Evolutionary conservation across 2,888 invertebrate species (phyloP).

Genomic region (Anorthoa munda): DNA sequence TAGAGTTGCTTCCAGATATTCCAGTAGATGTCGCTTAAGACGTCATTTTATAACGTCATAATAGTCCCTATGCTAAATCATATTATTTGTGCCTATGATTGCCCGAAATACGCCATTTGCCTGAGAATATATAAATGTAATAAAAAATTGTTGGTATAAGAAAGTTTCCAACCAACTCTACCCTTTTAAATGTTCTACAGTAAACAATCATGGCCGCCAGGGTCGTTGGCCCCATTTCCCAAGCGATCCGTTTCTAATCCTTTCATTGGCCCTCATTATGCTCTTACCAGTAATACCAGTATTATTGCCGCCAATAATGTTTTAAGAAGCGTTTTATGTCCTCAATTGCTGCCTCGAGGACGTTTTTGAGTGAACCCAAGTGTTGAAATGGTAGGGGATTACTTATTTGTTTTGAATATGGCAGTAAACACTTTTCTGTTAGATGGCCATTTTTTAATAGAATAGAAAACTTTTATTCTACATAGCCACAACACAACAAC

Average conservation of each 20-base stretch:
- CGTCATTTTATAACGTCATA: too few relatives aligned
- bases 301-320: slow-evolving; percentile 46
- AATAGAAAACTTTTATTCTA: not conserved
- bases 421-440: not conserved
- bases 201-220: slow-evolving; percentile 36
- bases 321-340: slow-evolving; percentile 40
- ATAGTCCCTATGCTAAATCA: too few relatives aligned
- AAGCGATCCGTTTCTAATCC: slow-evolving; percentile 57
- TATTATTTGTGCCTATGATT: too few relatives aligned
- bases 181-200: slow-evolving; percentile 5
- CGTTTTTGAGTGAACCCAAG: slow-evolving; percentile 23
- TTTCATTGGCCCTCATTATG: slow-evolving; percentile 48
- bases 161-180: not conserved
- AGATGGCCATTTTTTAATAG: not conserved
- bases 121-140: not conserved
- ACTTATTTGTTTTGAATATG: not conserved
- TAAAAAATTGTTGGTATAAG: not conserved
- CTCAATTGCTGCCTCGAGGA: slow-evolving; percentile 37
- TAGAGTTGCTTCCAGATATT: too few relatives aligned
- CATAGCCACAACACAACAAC: too few relatives aligned
- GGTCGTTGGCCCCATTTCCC: slow-evolving; percentile 49
- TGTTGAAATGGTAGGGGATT: slow-evolving; percentile 13
- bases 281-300: slow-evolving; percentile 30
- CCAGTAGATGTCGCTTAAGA: too few relatives aligned
- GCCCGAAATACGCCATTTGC: not conserved